phyloP scores from a whole-genome alignment of 2,797 vertebrate genomes.

The Melanotaenia trifasciata region DNA sequence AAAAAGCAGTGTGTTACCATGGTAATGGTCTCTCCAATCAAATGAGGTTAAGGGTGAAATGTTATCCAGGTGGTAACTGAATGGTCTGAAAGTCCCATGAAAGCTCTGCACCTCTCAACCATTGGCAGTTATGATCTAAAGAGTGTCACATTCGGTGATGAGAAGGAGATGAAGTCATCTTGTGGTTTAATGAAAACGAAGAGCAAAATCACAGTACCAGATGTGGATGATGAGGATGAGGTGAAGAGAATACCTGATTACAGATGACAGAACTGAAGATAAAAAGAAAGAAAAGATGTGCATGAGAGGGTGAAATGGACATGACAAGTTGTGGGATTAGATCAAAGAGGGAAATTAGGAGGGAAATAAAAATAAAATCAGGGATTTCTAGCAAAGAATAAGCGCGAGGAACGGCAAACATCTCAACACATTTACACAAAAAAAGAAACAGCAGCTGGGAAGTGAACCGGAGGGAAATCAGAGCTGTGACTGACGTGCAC shows the following conservation, averaged over 20 bases:
- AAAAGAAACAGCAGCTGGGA: constrained; percentile 30
- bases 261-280: constrained; percentile 21
- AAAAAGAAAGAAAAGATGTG: constrained; percentile 11
- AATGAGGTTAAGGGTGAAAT: constrained; percentile 25
- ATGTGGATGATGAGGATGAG: constrained; percentile 43
- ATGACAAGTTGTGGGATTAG: not conserved
- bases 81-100: constrained; percentile 9
- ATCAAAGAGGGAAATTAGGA: not conserved
- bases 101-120: constrained; percentile 19
- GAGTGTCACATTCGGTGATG: constrained; percentile 51
- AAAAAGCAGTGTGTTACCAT: constrained; percentile 9
- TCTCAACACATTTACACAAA: constrained; percentile 10
- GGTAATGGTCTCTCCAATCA: constrained; percentile 13
- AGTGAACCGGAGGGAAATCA: constrained; percentile 53
- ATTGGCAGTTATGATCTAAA: constrained; percentile 29
- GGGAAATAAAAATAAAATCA: constrained; percentile 15
- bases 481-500: constrained; percentile 40
- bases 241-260: constrained; percentile 40
- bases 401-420: not conserved
- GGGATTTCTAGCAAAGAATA: constrained; percentile 14
- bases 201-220: constrained; percentile 48
- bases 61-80: constrained; percentile 15
- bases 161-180: constrained; percentile 68
- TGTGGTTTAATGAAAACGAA: constrained; percentile 35
- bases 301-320: constrained; percentile 6